Evolutionary conservation across 2,797 vertebrate genomes (phyloP).

Genomic region (Leptoclinus maculatus): DNA sequence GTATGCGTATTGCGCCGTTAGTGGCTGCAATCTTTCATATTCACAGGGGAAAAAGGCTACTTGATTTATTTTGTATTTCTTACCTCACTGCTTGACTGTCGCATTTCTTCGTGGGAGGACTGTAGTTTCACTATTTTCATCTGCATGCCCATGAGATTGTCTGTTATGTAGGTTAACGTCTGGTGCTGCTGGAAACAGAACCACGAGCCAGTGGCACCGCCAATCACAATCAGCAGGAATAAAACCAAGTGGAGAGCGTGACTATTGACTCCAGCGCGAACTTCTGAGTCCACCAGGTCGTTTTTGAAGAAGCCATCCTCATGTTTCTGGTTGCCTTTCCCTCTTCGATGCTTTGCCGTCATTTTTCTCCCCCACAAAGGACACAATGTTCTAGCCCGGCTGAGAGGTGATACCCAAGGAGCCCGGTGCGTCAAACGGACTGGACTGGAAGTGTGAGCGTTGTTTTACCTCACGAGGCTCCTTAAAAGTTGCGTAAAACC

Average conservation of each 20-base stretch:
- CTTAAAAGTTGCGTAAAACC: slow-evolving; percentile 13
- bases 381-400: slow-evolving; percentile 69
- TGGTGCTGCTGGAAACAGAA: slow-evolving; percentile 83
- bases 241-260: slow-evolving; percentile 60
- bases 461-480: slow-evolving; percentile 16
- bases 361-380: slow-evolving; percentile 59
- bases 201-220: slow-evolving; percentile 69
- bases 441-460: neutral
- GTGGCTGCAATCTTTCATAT: neutral
- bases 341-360: slow-evolving; percentile 84
- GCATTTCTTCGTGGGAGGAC: slow-evolving; percentile 77
- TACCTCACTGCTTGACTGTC: slow-evolving; percentile 78
- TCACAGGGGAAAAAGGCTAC: neutral
- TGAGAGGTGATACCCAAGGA: slow-evolving; percentile 43
- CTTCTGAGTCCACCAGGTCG: slow-evolving; percentile 66
- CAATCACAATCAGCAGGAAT: slow-evolving; percentile 66
- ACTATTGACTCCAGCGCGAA: slow-evolving; percentile 45
- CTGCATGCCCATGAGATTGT: slow-evolving; percentile 78
- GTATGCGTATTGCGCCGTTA: neutral
- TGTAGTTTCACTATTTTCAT: slow-evolving; percentile 81
- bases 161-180: slow-evolving; percentile 76
- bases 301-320: slow-evolving; percentile 80
- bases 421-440: neutral
- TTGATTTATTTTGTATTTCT: slow-evolving; percentile 1
- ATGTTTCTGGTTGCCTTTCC: slow-evolving; percentile 76